phyloP scores from a whole-genome alignment of 2,113 vertebrate species.

The Monarcha castaneiventris region DNA sequence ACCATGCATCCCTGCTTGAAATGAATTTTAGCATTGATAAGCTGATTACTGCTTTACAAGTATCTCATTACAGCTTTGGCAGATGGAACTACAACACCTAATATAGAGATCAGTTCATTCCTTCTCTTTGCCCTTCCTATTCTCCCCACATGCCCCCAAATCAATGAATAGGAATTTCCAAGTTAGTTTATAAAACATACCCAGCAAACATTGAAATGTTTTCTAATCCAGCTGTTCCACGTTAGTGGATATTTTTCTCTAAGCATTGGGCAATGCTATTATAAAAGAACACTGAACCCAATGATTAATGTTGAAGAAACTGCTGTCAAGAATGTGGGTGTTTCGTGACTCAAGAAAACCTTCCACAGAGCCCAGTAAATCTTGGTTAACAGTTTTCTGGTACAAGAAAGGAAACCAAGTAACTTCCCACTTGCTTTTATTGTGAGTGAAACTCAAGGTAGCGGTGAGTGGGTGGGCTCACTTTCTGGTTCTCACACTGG shows the following conservation, averaged over 20 bases:
- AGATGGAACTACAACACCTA: background rate
- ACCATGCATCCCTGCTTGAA: background rate
- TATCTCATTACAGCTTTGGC: slow-evolving; percentile 3
- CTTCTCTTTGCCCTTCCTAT: background rate
- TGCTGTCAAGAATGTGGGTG: background rate
- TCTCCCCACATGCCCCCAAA: background rate
- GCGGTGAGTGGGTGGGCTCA: background rate
- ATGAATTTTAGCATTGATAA: background rate
- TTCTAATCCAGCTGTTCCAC: background rate
- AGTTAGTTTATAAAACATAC: background rate
- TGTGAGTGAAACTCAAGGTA: background rate
- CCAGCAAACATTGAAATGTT: background rate
- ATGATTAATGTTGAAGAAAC: background rate
- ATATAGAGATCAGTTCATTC: background rate
- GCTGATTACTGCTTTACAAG: background rate
- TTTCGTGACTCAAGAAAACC: background rate
- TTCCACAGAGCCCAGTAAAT: background rate
- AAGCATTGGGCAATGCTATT: background rate
- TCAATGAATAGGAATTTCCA: slow-evolving; percentile 31
- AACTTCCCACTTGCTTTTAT: background rate
- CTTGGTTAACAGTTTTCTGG: background rate
- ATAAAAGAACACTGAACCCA: slow-evolving; percentile 1
- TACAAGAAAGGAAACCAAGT: background rate
- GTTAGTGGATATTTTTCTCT: background rate
- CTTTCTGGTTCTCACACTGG: background rate